A percentile compares a stretch with the other conserved stretches of the same genome.
Evolutionary conservation across 2,113 vertebrate genomes (phyloP).

Genomic region (Bettongia penicillata): DNA sequence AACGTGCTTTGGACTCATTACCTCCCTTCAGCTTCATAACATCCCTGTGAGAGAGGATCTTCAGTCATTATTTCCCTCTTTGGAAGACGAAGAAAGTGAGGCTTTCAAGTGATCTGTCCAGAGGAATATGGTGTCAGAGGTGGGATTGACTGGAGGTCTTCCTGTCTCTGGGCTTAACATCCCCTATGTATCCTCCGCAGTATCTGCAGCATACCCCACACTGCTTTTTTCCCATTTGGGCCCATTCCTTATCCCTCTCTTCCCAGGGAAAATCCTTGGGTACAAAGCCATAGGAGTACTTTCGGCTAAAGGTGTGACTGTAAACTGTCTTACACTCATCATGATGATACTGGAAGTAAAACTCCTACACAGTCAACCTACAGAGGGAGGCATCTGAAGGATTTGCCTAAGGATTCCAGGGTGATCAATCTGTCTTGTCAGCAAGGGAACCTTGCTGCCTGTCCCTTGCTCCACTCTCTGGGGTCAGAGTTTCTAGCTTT

Average conservation of each 20-base stretch:
- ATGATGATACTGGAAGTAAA: neutral
- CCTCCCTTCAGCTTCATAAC: neutral
- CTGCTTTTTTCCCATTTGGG: neutral
- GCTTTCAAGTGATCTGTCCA: neutral
- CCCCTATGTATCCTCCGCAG: too few species aligned
- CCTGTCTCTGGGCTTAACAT: neutral
- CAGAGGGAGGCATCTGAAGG: neutral
- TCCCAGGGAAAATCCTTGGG: neutral
- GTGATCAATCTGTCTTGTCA: neutral
- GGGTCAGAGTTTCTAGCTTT: neutral
- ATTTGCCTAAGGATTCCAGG: neutral
- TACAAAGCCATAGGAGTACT: neutral
- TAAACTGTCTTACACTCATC: neutral
- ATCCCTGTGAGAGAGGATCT: neutral
- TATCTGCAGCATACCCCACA: neutral
- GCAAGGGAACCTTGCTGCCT: neutral
- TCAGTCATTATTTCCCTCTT: neutral
- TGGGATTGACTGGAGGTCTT: neutral
- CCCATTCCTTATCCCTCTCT: neutral
- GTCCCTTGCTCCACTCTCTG: neutral
- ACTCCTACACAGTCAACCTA: neutral
- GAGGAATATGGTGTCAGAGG: neutral
- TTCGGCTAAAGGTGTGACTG: neutral
- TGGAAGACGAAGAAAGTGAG: neutral
- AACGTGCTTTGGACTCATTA: neutral